Evolutionary conservation across 35 echinoderm and acorn worm species (phyloP), one percentile per base, ranked within the genome.

Genomic region (Amphiura filiformis): DNA sequence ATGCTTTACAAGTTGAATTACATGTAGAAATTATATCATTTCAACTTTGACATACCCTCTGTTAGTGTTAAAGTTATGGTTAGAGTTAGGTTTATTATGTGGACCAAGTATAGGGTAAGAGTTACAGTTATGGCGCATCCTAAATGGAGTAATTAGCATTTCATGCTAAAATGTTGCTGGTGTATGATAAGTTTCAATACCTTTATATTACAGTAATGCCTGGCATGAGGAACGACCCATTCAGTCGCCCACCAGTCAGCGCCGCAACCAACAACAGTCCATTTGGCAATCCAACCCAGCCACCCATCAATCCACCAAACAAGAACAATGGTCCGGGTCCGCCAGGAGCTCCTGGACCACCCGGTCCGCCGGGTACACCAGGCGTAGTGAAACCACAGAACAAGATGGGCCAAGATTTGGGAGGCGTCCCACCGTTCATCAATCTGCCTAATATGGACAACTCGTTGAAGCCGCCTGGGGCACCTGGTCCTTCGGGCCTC

Each of bases 201-300:
- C n/a, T n/a, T n/a, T n/a, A n/a, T n/a, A n/a, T n/a, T n/a, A 47
- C 61, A 26, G 61, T 70, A 3, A 70, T 70, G 47, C 85, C 85
- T 38, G 30, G 34, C 5, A 65, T 76, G 37, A 65, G 65, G 13
- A 39, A 39, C 12, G 76, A 87, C 39, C 85, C 85, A 20, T 78
- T 87, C 65, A 49, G 38, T 37, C 39, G 65, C 28, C 65, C 64
- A 14, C 64, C 85, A 26, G 37, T 26, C 39, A 47, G 85, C 76
- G 75, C 30, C 75, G 26, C 75, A 13, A 32, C 85, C 17, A 33
- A 28, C 37, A 65, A 35, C 30, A 22, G 32, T 13, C 52, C 81
- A 34, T 91, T 85, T 56, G 89, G 82, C 31, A 84, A 89, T 23
- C 77, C 83, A 32, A 81, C 93, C 22, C 93, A 94, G 84, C 87